phyloP scores from a whole-genome alignment of 2,888 invertebrate species.

The Cantharis lateralis region DNA sequence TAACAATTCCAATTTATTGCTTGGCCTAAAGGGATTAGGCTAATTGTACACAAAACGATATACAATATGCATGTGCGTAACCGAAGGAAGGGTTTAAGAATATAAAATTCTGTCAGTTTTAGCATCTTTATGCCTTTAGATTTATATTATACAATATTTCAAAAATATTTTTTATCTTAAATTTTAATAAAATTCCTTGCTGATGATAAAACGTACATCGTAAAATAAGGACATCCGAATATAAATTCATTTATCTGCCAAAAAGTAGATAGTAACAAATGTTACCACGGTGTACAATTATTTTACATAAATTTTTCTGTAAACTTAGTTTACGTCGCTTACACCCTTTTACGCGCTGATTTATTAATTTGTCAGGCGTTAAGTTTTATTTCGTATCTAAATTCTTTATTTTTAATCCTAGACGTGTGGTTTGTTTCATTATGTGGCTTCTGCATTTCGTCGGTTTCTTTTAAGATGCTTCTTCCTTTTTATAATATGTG shows the following conservation, averaged over 20 bases:
- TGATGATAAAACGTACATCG: background rate
- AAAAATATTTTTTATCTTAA: background rate
- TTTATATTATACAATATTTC: background rate
- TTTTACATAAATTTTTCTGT: background rate
- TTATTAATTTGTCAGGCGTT: background rate
- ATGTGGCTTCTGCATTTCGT: slow-evolving; percentile 18
- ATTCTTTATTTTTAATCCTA: slow-evolving; percentile 9
- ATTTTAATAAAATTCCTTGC: background rate
- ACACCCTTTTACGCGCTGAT: background rate
- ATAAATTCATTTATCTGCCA: background rate
- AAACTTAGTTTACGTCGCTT: background rate
- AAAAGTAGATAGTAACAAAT: background rate
- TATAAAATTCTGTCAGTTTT: background rate
- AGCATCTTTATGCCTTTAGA: background rate
- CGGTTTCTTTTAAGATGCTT: slow-evolving; percentile 17
- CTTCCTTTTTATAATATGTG: slow-evolving; percentile 8
- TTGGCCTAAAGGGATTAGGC: background rate
- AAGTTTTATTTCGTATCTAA: background rate
- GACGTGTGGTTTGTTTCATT: slow-evolving; percentile 16
- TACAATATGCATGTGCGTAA: background rate
- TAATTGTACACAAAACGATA: background rate
- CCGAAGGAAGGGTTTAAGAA: background rate
- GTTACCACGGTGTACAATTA: background rate
- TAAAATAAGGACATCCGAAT: background rate
- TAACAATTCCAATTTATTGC: background rate